A percentile compares a stretch with the other conserved stretches of the same genome.
These are phyloP conservation scores for Buphagus erythrorhynchus DNA, from an alignment of 2,797 vertebrate species.

Conservation along the genomic window DNA sequence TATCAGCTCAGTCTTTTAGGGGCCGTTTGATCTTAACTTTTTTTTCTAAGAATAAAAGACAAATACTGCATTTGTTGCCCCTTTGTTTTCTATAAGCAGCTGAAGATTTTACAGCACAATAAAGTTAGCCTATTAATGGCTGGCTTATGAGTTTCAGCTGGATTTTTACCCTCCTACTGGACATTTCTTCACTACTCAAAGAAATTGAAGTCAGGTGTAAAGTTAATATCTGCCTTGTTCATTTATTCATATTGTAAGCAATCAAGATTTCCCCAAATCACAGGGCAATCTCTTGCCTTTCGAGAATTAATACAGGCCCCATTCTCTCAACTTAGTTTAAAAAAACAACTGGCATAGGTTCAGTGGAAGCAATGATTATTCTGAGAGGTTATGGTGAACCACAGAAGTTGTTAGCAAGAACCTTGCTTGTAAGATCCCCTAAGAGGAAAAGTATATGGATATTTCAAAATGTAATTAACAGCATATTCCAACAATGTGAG, in stretches of 20 bases:
- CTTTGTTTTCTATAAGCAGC: conserved; percentile 45
- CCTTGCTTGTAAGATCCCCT: background rate
- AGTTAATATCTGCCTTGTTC: conserved; percentile 59
- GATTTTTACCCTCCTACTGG: conserved; percentile 31
- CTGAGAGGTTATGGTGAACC: conserved; percentile 49
- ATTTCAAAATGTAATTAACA: conserved; percentile 46
- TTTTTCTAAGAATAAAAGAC: background rate
- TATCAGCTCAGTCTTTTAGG: conserved; percentile 9
- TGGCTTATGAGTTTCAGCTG: background rate
- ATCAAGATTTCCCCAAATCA: conserved; percentile 63
- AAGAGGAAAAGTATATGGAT: conserved; percentile 47
- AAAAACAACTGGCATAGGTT: conserved; percentile 59
- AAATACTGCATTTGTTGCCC: background rate
- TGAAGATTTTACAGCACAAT: conserved; percentile 40
- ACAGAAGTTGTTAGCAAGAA: background rate
- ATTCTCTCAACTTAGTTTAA: conserved; percentile 47
- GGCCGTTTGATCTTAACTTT: background rate
- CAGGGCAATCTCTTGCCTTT: conserved; percentile 56
- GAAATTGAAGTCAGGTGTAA: conserved; percentile 60
- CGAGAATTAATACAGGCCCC: conserved; percentile 8
- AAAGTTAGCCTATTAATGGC: conserved; percentile 34
- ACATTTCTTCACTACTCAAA: conserved; percentile 30
- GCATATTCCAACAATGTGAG: background rate
- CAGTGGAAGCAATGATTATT: conserved; percentile 47
- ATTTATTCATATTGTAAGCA: conserved; percentile 62